Percentiles rank a stretch among this genome's conserved stretches.
These are phyloP conservation scores for Pediacus dermestoides DNA, from an alignment of 2,888 invertebrate genomes.

Conservation along the genomic window DNA sequence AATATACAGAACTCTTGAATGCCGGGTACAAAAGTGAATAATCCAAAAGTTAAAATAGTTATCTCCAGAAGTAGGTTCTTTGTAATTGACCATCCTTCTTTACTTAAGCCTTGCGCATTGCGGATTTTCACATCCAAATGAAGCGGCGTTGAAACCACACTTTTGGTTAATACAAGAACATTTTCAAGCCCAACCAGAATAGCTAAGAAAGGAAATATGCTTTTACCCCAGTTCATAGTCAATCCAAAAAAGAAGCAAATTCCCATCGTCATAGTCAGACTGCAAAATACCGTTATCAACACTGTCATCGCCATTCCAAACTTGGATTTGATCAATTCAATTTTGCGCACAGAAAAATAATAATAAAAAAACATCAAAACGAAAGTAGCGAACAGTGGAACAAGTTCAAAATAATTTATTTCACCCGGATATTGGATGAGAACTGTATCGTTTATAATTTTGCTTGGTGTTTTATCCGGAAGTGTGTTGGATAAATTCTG, in stretches of 20 bases:
- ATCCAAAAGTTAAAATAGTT: constrained; percentile 84
- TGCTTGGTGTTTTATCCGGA: constrained; percentile 16
- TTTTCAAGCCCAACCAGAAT: constrained; percentile 94
- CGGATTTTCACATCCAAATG: constrained; percentile 93
- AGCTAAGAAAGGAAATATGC: constrained; percentile 92
- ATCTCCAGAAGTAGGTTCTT: constrained; percentile 93
- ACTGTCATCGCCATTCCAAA: constrained; percentile 84
- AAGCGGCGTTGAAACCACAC: constrained; percentile 89
- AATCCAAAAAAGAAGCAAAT: constrained; percentile 84
- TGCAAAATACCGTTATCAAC: constrained; percentile 79
- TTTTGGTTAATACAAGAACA: constrained; percentile 83
- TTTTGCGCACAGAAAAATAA: constrained; percentile 93
- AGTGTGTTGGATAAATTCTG: constrained; percentile 44
- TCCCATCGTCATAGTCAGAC: constrained; percentile 88
- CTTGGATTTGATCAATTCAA: constrained; percentile 88
- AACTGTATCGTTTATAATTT: constrained; percentile 52
- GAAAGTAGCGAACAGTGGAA: constrained; percentile 82
- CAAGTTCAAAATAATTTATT: constrained; percentile 77
- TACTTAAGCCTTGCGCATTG: constrained; percentile 93
- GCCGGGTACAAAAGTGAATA: constrained; percentile 93
- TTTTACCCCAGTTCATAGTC: constrained; percentile 79
- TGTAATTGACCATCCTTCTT: constrained; percentile 97
- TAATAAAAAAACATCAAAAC: constrained; percentile 85
- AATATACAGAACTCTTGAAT: constrained; percentile 98
- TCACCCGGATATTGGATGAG: constrained; percentile 87